Base-by-base conservation (phyloP, 2,113 vertebrate species). In the Pogonocichla stellata region DNA sequence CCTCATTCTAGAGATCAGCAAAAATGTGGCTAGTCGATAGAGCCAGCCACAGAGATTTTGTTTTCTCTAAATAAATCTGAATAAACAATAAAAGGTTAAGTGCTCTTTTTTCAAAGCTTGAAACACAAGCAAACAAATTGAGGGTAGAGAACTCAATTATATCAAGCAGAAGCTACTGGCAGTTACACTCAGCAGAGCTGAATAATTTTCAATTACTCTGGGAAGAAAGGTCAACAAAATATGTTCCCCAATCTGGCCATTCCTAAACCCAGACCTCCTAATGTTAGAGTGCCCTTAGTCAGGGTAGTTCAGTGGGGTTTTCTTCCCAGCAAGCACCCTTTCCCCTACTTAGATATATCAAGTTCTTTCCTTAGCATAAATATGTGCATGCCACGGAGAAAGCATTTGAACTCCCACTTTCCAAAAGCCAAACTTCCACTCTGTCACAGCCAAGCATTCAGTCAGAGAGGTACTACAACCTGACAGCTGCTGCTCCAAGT, bases 51-150 rank as follows among this genome's bases (percentile, higher is more conserved):
- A 45, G 83, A 91, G 42, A 92, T 64, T 89, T 84, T 91, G 80
- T 87, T 95, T 95, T 82, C 84, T 93, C 80, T 91, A 86, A 94
- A 77, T 90, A 95, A 85, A 50, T 77, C 74, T 86, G 69, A 93
- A 96, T 90, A 96, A 97, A 96, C 85, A 96, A 96, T 93, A 57
- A 94, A 95, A 96, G 94, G 90, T 96, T 94, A 96, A 93, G 90
- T 94, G 78, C 64, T 90, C 34, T 88, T 86, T 94, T 96, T 92
- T 57, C 75, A 90, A 93, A 93, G 71, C 48, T 54, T 88, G 90
- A 96, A 96, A 93, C 45, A 43, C 86, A 92, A 71, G 64, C 93
- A 67, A 93, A 96, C 73, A 96, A 95, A 95, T 84, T 94, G 88
- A 95, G 92, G 67, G 80, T 93, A 88, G 92, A 88, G 92, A 94